These are phyloP conservation scores for Vireo altiloquus DNA, from an alignment of 2,113 vertebrate species.

Conservation along the genomic window DNA sequence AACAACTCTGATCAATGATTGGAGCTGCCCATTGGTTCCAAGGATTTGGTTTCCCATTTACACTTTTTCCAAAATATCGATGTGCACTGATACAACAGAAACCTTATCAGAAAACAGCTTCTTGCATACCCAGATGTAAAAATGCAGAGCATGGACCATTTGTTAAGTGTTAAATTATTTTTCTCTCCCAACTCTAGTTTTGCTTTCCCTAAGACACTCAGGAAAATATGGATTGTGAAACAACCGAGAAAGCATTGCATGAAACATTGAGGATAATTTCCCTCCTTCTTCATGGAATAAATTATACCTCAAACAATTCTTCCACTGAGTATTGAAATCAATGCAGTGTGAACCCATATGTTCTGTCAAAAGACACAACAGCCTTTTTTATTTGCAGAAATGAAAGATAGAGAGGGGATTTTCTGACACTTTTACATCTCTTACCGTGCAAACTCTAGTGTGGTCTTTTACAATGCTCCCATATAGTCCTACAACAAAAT, in stretches of 20 bases:
- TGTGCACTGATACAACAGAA: not conserved
- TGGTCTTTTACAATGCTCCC: not conserved
- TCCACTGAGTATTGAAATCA: not conserved
- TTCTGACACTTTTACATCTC: not conserved
- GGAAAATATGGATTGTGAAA: not conserved
- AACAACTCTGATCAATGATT: not conserved
- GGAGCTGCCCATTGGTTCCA: not conserved
- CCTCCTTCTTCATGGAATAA: not conserved
- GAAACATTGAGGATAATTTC: not conserved
- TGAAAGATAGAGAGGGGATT: not conserved
- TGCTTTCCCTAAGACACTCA: not conserved
- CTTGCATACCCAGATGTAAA: not conserved
- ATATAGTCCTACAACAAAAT: not conserved
- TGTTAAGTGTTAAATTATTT: not conserved
- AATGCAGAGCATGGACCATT: not conserved
- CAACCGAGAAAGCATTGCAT: not conserved
- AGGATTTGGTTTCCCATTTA: not conserved
- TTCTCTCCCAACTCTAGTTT: not conserved
- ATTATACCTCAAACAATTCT: not conserved
- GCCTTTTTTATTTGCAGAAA: not conserved
- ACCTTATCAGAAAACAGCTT: not conserved
- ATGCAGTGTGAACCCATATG: not conserved
- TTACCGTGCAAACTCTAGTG: not conserved
- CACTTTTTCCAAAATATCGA: not conserved
- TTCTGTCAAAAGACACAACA: not conserved